Evolutionary conservation across 1,140 invertebrate genomes (phyloP).

Genomic region (Drosophila pectinifera): DNA sequence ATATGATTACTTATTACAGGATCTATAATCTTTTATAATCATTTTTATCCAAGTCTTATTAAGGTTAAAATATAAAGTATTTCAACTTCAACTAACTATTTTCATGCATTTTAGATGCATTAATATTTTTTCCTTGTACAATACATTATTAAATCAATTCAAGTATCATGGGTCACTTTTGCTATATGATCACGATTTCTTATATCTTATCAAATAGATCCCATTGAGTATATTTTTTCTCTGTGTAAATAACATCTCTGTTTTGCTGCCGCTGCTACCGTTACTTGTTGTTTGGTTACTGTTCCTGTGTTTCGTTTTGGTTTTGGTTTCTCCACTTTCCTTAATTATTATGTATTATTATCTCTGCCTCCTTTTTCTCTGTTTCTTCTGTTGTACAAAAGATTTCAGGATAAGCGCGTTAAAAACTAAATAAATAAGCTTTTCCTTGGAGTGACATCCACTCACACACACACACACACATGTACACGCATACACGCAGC

Average conservation of each 20-base stretch:
- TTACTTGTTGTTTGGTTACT: slow-evolving; percentile 42
- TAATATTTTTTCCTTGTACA: too few relatives aligned
- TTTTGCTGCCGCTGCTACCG: slow-evolving; percentile 26
- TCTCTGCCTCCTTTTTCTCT: slow-evolving; percentile 24
- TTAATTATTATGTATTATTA: slow-evolving; percentile 11
- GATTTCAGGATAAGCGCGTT: slow-evolving; percentile 61
- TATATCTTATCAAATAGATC: background rate
- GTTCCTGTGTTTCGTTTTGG: slow-evolving; percentile 39
- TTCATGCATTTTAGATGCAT: too few relatives aligned
- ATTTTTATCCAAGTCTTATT: background rate
- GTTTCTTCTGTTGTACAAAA: slow-evolving; percentile 72
- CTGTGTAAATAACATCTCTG: slow-evolving; percentile 24
- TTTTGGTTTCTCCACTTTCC: slow-evolving; percentile 33
- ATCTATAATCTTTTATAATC: too few relatives aligned
- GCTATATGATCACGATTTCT: background rate
- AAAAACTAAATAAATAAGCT: slow-evolving; percentile 9
- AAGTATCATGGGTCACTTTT: background rate
- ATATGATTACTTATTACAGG: background rate
- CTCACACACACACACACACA: slow-evolving; percentile 27
- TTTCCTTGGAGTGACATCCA: slow-evolving; percentile 25
- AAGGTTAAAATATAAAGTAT: background rate
- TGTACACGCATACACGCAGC: slow-evolving; percentile 42
- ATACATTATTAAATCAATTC: background rate
- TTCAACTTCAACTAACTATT: too few relatives aligned
- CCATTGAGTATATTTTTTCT: slow-evolving; percentile 23